phyloP scores from a whole-genome alignment of 2,113 vertebrate species.

The Genyomyrus donnyi region DNA sequence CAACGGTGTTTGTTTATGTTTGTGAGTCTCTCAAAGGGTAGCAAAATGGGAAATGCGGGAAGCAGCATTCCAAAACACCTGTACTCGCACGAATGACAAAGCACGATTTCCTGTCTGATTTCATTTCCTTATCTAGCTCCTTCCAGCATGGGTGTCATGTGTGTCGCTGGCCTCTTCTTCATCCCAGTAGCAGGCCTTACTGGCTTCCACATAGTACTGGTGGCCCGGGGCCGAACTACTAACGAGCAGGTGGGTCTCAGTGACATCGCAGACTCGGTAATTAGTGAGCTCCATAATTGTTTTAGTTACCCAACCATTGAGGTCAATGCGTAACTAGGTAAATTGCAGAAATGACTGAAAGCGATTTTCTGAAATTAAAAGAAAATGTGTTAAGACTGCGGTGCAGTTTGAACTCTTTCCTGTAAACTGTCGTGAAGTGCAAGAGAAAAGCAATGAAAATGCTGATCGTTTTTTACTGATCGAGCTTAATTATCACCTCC shows the following conservation, averaged over 20 bases:
- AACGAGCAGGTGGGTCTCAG: constrained; percentile 77
- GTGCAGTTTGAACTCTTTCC: neutral
- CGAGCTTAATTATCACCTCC: neutral
- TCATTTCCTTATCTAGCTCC: constrained; percentile 36
- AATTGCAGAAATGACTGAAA: neutral
- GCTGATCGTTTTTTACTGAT: neutral
- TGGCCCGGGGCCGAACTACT: constrained; percentile 87
- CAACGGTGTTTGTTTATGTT: neutral
- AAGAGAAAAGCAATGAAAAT: neutral
- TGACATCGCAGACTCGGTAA: neutral
- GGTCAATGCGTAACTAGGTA: neutral
- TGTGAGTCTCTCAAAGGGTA: neutral
- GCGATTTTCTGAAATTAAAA: neutral
- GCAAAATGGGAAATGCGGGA: neutral
- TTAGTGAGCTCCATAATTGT: neutral
- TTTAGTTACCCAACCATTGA: neutral
- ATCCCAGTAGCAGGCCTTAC: constrained; percentile 90
- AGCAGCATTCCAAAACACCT: neutral
- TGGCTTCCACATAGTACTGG: constrained; percentile 91
- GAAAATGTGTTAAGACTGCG: neutral
- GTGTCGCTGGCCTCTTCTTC: constrained; percentile 90
- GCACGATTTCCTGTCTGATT: neutral
- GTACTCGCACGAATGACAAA: neutral
- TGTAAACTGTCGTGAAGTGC: neutral
- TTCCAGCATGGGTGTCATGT: constrained; percentile 90